phyloP scores from a whole-genome alignment of 30 jellyfish, hydroid and myxozoan species.

The Aurelia aurita region DNA sequence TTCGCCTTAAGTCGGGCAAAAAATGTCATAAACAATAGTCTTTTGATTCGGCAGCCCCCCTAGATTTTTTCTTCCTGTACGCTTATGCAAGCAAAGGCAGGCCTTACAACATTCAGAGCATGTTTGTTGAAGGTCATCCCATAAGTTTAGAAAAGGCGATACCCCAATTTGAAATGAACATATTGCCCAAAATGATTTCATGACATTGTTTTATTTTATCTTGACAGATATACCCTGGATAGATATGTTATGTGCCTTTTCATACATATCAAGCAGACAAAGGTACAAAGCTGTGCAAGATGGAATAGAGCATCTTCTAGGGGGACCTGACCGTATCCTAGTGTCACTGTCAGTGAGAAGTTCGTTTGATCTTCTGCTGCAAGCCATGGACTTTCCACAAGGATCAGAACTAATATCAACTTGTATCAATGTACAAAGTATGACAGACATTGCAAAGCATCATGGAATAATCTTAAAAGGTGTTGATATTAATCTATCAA shows the following conservation, averaged over 20 bases:
- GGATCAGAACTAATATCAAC: slow-evolving; percentile 67
- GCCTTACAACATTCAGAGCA: no score
- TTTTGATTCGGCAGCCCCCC: no score
- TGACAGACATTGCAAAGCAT: slow-evolving; percentile 65
- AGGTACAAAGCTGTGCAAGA: slow-evolving; percentile 18
- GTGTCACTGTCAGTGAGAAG: slow-evolving; percentile 66
- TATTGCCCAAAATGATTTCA: no score
- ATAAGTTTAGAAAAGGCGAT: no score
- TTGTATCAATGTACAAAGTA: slow-evolving; percentile 40
- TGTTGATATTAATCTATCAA: slow-evolving; percentile 48
- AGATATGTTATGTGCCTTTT: slow-evolving; percentile 50
- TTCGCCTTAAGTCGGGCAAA: no score
- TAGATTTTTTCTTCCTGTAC: no score
- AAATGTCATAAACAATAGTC: no score
- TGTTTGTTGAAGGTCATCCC: no score
- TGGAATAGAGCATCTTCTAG: slow-evolving; percentile 52
- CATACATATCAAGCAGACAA: slow-evolving; percentile 7
- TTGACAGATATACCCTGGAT: slow-evolving; percentile 51
- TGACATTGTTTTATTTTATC: no score
- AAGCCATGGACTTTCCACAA: slow-evolving; percentile 58
- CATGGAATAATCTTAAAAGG: slow-evolving; percentile 63
- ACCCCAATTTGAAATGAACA: no score
- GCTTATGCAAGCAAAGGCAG: no score
- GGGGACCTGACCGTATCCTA: slow-evolving; percentile 54
- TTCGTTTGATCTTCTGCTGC: slow-evolving; percentile 64